These are phyloP conservation scores for Brachyhypopomus occidentalis DNA, from an alignment of 2,113 vertebrate genomes.

Conservation along the genomic window DNA sequence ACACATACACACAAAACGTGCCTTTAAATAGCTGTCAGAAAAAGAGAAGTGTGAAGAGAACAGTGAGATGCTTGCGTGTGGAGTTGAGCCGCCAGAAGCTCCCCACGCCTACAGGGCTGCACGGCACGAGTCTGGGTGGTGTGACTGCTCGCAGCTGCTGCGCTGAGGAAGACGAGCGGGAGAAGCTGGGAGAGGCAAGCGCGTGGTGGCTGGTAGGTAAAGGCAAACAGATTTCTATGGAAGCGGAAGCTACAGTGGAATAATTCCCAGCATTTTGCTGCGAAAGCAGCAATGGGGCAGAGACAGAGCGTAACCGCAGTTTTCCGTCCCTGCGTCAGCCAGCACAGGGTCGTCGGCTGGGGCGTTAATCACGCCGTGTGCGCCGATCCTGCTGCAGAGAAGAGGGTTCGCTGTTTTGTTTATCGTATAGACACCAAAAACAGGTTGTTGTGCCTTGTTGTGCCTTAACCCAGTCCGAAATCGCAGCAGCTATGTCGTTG, in stretches of 20 bases:
- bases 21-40: conserved; percentile 50
- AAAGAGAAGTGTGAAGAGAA: conserved; percentile 54
- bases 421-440: background rate
- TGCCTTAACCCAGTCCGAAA: background rate
- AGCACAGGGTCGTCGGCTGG: background rate
- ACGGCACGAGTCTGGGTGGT: conserved; percentile 1
- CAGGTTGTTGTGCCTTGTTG: no score
- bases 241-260: background rate
- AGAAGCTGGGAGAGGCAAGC: conserved; percentile 29
- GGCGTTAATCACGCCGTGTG: background rate
- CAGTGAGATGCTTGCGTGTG: conserved; percentile 34
- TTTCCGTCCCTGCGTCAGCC: background rate
- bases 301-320: background rate
- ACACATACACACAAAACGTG: conserved; percentile 22
- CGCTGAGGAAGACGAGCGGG: background rate
- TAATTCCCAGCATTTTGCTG: background rate
- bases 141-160: background rate
- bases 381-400: background rate
- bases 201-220: conserved; percentile 41
- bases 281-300: background rate
- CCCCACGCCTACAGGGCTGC: conserved; percentile 14
- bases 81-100: conserved; percentile 13
- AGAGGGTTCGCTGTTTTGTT: background rate
- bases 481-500: background rate
- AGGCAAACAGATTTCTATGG: background rate